phyloP scores from a whole-genome alignment of 2,888 invertebrate species.

The Drosophila heteroneura region DNA sequence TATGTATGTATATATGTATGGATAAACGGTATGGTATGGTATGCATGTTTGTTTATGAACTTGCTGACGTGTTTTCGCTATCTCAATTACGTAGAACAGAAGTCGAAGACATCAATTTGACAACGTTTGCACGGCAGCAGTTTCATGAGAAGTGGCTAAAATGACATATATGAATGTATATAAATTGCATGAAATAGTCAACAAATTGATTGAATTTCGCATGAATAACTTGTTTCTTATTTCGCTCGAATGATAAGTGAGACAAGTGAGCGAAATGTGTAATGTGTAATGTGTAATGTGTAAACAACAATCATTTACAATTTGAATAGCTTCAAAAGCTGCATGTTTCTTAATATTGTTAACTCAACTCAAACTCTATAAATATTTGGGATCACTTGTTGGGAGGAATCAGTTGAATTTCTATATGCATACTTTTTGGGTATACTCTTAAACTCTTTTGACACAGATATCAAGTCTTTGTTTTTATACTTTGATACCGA shows the following conservation, averaged over 20 bases:
- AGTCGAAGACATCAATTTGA: conserved; percentile 4
- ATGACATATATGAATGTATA: not conserved
- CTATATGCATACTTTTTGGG: not conserved
- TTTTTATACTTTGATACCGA: not conserved
- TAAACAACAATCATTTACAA: not conserved
- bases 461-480: not conserved
- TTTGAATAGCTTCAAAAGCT: not conserved
- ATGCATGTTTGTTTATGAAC: not conserved
- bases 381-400: no score
- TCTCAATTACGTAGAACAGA: conserved; percentile 43
- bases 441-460: not conserved
- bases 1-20: not conserved
- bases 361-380: not conserved
- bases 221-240: not conserved
- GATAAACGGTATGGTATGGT: not conserved
- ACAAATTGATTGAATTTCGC: not conserved
- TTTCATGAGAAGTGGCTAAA: not conserved
- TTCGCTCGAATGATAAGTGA: not conserved
- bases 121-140: not conserved
- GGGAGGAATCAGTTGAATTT: not conserved
- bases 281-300: not conserved
- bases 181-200: not conserved
- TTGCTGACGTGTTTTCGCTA: conserved; percentile 30
- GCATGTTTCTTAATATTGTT: not conserved
- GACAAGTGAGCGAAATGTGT: not conserved